Percentiles rank a stretch among this genome's conserved stretches.
Evolutionary conservation across 2,797 vertebrate genomes (phyloP).

Genomic region (Enteromius radiatus): DNA sequence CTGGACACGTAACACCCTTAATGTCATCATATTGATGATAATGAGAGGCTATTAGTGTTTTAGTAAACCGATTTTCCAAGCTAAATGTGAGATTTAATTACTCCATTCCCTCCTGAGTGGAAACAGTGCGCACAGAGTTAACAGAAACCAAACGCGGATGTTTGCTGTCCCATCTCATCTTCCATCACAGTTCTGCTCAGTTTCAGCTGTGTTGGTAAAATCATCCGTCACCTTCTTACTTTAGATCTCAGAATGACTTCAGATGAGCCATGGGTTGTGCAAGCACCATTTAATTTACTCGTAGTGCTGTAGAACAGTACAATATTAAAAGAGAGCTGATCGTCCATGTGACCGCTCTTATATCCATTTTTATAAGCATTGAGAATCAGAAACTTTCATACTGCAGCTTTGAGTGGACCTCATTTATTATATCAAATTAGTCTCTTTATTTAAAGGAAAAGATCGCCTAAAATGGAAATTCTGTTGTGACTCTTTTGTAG

Average conservation of each 20-base stretch:
- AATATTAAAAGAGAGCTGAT: not conserved
- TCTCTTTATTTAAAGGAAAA: not conserved
- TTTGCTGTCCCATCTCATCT: slow-evolving; percentile 9
- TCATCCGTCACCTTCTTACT: not conserved
- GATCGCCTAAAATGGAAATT: not conserved
- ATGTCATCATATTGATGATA: slow-evolving; percentile 90
- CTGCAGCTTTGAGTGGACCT: slow-evolving; percentile 12
- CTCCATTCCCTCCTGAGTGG: not conserved
- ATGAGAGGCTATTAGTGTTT: slow-evolving; percentile 58
- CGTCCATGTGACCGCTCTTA: not conserved
- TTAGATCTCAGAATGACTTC: slow-evolving; percentile 22
- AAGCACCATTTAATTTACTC: not conserved
- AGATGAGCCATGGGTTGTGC: not conserved
- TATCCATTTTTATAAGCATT: not conserved
- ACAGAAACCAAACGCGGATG: not conserved
- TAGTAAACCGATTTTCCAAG: slow-evolving; percentile 2
- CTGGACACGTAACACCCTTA: slow-evolving; percentile 53
- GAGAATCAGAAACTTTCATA: not conserved
- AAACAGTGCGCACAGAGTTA: not conserved
- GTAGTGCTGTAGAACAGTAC: slow-evolving; percentile 7
- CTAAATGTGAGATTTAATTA: not conserved
- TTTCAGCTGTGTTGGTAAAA: not conserved
- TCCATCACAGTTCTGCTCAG: not conserved
- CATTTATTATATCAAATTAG: not conserved
- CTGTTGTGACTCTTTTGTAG: not conserved